A percentile compares a stretch with the other conserved stretches of the same genome.
Conservation (phyloP, 2,797 vertebrate species). For the Mustela erminea region DNA sequence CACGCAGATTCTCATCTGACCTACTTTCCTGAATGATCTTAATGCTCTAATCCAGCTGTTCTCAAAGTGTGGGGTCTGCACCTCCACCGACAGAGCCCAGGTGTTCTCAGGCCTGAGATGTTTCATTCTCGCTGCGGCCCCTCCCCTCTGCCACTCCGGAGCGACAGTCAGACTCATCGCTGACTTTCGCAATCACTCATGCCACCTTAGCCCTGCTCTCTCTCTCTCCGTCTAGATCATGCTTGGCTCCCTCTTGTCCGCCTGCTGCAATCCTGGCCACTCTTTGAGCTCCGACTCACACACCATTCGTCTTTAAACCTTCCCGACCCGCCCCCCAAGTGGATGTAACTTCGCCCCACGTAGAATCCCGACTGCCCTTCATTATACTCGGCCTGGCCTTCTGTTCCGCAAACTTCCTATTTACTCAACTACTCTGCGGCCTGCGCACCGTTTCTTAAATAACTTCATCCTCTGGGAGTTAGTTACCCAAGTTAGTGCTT, state of each 20-base stretch:
- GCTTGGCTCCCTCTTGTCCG: neutral
- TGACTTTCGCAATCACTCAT: fast-evolving
- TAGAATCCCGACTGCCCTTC: neutral
- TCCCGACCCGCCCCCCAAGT: no score
- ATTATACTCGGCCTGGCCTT: neutral
- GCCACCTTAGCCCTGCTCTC: neutral
- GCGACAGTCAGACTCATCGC: neutral
- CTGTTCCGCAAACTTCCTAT: neutral
- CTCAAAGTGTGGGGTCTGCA: neutral
- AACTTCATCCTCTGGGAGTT: neutral
- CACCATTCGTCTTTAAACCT: neutral
- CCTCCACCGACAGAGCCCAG: neutral
- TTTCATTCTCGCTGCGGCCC: no score
- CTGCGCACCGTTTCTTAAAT: neutral
- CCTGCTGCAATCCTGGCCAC: neutral
- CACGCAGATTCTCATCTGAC: neutral
- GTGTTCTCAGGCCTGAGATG: fast-evolving
- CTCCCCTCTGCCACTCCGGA: neutral
- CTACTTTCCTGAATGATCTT: neutral
- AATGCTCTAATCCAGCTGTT: neutral
- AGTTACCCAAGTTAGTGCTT: neutral
- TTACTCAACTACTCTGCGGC: neutral
- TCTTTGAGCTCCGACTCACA: neutral
- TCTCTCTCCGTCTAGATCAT: neutral
- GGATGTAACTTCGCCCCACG: neutral